Evolutionary conservation across 2,888 invertebrate species (phyloP).

Genomic region (Andrena minutula): DNA sequence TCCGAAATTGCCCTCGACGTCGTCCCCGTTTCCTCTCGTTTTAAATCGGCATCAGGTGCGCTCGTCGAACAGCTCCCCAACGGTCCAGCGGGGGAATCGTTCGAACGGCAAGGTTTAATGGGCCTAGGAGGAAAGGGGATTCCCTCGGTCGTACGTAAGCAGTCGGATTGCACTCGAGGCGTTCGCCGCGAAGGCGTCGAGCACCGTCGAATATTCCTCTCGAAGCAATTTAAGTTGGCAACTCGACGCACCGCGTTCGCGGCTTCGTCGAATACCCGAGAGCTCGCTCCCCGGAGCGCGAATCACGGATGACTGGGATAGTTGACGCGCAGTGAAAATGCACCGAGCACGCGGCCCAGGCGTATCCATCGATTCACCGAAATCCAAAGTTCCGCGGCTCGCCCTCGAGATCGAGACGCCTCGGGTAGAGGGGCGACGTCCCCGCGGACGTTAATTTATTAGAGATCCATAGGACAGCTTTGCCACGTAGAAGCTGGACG

Average conservation of each 20-base stretch:
- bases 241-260: slow-evolving; percentile 5
- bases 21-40: slow-evolving; percentile 13
- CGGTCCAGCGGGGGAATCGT: neutral
- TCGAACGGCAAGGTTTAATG: slow-evolving; percentile 7
- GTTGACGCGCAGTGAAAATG: neutral
- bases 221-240: slow-evolving; percentile 27
- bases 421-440: slow-evolving; percentile 11
- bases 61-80: neutral
- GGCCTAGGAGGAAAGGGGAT: neutral
- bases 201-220: slow-evolving; percentile 7
- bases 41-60: slow-evolving; percentile 20
- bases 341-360: neutral
- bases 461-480: slow-evolving; percentile 48
- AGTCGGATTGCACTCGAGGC: neutral
- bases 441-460: slow-evolving; percentile 65
- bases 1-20: slow-evolving; percentile 24
- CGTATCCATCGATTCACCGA: neutral
- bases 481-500: slow-evolving; percentile 52
- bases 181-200: neutral
- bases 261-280: neutral
- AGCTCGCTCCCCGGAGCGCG: neutral
- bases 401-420: neutral
- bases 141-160: neutral
- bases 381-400: neutral
- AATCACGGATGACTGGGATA: neutral